A percentile compares a stretch with the other conserved stretches of the same genome.
These are phyloP conservation scores for Hormaphis cornu DNA, from an alignment of 1,140 invertebrate species.

Conservation along the genomic window DNA sequence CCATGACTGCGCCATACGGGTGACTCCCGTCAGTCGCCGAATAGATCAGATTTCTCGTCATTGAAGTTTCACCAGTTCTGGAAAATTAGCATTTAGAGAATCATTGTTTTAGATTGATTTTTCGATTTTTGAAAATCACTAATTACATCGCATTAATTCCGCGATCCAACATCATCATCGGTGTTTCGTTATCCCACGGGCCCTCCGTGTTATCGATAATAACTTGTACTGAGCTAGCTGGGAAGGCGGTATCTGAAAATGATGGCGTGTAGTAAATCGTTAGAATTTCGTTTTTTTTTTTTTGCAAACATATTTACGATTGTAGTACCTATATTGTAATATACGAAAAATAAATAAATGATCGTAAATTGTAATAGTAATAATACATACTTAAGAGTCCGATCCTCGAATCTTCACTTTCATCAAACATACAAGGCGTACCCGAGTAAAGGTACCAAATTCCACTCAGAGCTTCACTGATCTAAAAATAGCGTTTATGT, in stretches of 20 bases:
- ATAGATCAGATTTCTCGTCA: background rate
- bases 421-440: background rate
- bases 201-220: background rate
- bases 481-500: background rate
- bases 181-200: background rate
- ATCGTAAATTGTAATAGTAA: too few relatives aligned
- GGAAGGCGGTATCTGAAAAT: background rate
- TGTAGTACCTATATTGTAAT: too few relatives aligned
- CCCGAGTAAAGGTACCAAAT: background rate
- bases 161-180: background rate
- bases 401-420: background rate
- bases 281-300: too few relatives aligned
- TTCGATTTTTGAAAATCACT: background rate
- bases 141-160: background rate
- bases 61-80: background rate
- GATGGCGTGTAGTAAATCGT: background rate
- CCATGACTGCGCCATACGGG: fast-evolving
- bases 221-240: background rate
- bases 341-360: too few relatives aligned
- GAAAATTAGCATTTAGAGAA: background rate
- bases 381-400: background rate
- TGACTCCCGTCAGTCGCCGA: background rate
- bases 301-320: too few relatives aligned
- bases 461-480: background rate
- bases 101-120: too few relatives aligned